Base-by-base conservation (phyloP, 2,888 invertebrate genomes). In the Xanthorhoe designata region DNA sequence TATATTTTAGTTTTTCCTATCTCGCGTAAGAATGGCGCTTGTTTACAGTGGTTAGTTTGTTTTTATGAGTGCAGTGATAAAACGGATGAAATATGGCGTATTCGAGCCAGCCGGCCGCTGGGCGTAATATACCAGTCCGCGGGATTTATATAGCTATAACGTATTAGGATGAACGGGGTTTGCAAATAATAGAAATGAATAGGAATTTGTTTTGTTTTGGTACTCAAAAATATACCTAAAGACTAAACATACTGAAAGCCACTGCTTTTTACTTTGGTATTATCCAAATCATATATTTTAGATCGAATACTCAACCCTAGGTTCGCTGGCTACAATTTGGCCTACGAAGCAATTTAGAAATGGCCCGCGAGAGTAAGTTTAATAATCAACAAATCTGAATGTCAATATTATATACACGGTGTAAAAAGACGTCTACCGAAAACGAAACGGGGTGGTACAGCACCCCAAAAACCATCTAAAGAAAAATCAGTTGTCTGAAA, bases 21-120 rank as follows among this genome's bases (percentile, higher is more conserved):
- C 73, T 69, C 61, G 54, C 57, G 65, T 61, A 70, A 71, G 70
- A 71, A 71, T 66, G 73, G 60, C 65, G 62, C 62, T 67, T 67
- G 71, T 70, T 70, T 73, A 71, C 69, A 65, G 69, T 60, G 69
- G 69, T 55, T 71, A 70, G 69, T 70, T 71, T 69, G 73, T 70
- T 73, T 73, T 73, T 73, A 73, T 69, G 73, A 68, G 68, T 54
- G 61, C 53, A 64, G 69, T 71, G 73, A 73, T 73, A 73, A 71
- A 70, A 61, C 61, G 53, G 47, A 67, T 68, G 62, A 68, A 65
- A 59, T 65, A 68, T 65, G 69, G 53, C 49, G 64, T 70, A 62
- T 50, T 59, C 66, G 67, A 67, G 62, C 67, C 67, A 60, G 64
- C 35, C 47, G 42, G 58, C 58, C 66, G 56, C 59, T 5, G 61